These are phyloP conservation scores for Clarias laeviceps DNA, from an alignment of 2,797 vertebrate species.

Conservation along the genomic window DNA sequence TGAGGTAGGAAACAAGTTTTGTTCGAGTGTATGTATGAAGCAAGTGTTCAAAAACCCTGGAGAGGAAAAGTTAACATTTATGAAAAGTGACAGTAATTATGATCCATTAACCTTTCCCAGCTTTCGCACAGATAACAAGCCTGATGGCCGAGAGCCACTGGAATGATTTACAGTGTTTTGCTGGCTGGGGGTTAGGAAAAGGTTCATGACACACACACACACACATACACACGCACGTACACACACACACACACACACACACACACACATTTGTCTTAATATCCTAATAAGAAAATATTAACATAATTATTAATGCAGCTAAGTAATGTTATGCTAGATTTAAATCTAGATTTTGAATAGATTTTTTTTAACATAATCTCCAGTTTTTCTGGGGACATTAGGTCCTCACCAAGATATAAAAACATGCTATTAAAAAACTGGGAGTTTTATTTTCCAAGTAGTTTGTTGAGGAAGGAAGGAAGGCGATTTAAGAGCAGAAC, in stretches of 20 bases:
- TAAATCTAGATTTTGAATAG: not conserved
- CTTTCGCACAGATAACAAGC: constrained; percentile 71
- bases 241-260: constrained; percentile 23
- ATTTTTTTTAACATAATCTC: not conserved
- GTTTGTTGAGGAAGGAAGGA: constrained; percentile 46
- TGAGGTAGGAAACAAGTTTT: not conserved
- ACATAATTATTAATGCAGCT: not conserved
- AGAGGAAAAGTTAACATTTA: constrained; percentile 38
- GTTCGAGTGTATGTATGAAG: constrained; percentile 8
- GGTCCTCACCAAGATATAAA: not conserved
- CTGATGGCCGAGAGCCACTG: constrained; percentile 66
- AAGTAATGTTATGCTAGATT: not conserved
- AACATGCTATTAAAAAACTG: constrained; percentile 18
- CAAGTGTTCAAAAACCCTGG: not conserved
- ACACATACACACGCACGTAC: constrained; percentile 20
- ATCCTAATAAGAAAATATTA: not conserved
- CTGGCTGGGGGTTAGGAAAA: constrained; percentile 58
- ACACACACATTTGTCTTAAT: constrained; percentile 3
- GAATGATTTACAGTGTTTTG: constrained; percentile 63
- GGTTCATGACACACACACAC: constrained; percentile 45
- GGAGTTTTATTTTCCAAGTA: constrained; percentile 45
- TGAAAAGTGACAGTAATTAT: constrained; percentile 75
- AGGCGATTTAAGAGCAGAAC: constrained; percentile 55
- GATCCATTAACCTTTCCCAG: constrained; percentile 67
- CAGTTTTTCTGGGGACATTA: not conserved